Base-by-base conservation (phyloP, 2,888 invertebrate genomes). In the Calliphora vomitoria region DNA sequence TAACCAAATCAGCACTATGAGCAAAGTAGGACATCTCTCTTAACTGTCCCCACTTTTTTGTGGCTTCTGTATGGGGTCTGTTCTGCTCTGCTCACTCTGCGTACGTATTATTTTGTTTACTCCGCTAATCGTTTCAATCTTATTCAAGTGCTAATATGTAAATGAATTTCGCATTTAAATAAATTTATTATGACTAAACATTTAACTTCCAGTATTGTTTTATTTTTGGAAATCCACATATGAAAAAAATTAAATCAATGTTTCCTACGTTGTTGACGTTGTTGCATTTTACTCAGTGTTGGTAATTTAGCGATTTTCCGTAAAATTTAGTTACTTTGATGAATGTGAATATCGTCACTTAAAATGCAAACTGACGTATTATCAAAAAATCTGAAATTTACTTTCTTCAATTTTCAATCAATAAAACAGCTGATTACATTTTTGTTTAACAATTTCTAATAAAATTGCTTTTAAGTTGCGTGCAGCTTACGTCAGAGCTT, bases 1-100 rank as follows among this genome's bases (percentile, higher is more conserved):
- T 97, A 86, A 99, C 96, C 90, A 99, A 98, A 94, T 94, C 94
- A 79, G 92, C 91, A 87, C 92, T 91, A 74, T 90, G 90, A 88
- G 91, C 90, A 89, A 92, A 92, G 89, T 93, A 92, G 89, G 93
- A 91, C 93, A 93, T 93, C 31, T 74, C 31, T 74, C 88, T 53
- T 53, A 60, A 18, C 68, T 71, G 69, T 47, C 82, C 38, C 25
- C 47, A 74, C 81, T 83, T 75, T 81, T 50, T 20, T 78, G 78
- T 62, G 82, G 78, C 72, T 85, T 85, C 79, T 69, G 31, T 74
- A 82, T 47, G 74, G 69, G 41, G 47, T 31, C 75, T n/a, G 31
- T 11, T 44, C 62, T 18, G 62, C 20, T 72, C 18, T 62, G 35
- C 35, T 15, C 35, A 25, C 18, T 55, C 58, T 38, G 58, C 11